A percentile compares a stretch with the other conserved stretches of the same genome.
Conservation (phyloP, 2,888 invertebrate species). For the Blera fallax region DNA sequence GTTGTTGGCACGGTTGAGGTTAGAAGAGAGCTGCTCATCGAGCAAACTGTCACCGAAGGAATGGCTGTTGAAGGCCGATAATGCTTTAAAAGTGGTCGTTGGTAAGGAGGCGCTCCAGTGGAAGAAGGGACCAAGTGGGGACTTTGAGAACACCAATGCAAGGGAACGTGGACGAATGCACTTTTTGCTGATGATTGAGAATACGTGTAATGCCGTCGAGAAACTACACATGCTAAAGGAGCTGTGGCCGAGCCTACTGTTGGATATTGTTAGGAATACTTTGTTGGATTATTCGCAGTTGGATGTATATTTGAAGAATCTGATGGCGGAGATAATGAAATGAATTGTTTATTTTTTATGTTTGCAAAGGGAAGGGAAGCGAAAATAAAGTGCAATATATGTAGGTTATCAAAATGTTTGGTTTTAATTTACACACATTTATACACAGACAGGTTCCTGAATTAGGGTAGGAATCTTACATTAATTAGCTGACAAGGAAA, state of each 20-base stretch:
- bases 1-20: slow-evolving; percentile 87
- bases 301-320: slow-evolving; percentile 88
- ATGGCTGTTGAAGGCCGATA: slow-evolving; percentile 88
- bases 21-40: slow-evolving; percentile 84
- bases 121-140: slow-evolving; percentile 78
- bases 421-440: background rate
- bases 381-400: slow-evolving; percentile 5
- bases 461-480: too few species aligned
- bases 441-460: too few species aligned
- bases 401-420: background rate
- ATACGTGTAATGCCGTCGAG: slow-evolving; percentile 89
- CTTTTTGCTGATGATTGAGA: slow-evolving; percentile 87
- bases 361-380: background rate
- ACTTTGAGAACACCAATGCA: slow-evolving; percentile 82
- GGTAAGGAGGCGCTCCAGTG: slow-evolving; percentile 94
- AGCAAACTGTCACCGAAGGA: slow-evolving; percentile 85
- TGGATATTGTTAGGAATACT: slow-evolving; percentile 90
- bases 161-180: slow-evolving; percentile 89
- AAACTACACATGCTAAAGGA: slow-evolving; percentile 89
- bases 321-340: slow-evolving; percentile 81
- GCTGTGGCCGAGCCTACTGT: slow-evolving; percentile 89
- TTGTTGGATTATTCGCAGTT: slow-evolving; percentile 91
- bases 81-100: slow-evolving; percentile 90
- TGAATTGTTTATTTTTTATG: slow-evolving; percentile 58
- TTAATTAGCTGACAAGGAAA: too few species aligned